Evolutionary conservation across 2,888 invertebrate genomes (phyloP), one percentile per base, ranked within the genome.

Genomic region (Subacronicta megacephala): DNA sequence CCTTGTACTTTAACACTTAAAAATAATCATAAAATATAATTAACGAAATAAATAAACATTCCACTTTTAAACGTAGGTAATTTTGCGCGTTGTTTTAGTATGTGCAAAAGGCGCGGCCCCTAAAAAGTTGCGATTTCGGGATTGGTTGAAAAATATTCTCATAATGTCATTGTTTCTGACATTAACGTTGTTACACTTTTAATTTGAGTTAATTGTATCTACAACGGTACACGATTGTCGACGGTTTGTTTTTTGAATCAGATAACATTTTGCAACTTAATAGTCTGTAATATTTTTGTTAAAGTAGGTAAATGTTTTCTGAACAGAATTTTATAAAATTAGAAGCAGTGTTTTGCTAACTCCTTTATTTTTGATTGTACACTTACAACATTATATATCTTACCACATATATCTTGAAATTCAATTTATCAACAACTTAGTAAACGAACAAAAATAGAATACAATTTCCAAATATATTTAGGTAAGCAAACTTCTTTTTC

Each of bases 121-220:
- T 49, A 64, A 73, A 72, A 67, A 57, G 61, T 60, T 62, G 56
- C 58, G 69, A 58, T 47, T 50, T 41, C 16, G 46, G 67, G 47
- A 65, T 67, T 73, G 68, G 75, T 67, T 65, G 57, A 78, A 77
- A 79, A 78, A 76, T 72, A 74, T 73, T 72, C 70, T 69, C 67
- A 63, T 73, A 75, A 73, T 68, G 62, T 68, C 73, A 68, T 73
- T 73, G 75, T 82, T 74, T 69, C 72, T 59, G 66, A 77, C 75
- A 80, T 78, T 75, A 78, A 76, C 75, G 76, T 67, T 77, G 77
- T 79, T 72, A 75, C 61, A 76, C 78, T 80, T 82, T 79, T 81
- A 82, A 84, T 84, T 83, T 78, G 76, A 84, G 79, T 81, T 85
- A 82, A 83, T 84, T 81, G 80, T 82, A 82, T 84, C 83, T 83